These are phyloP conservation scores for Tamandua tetradactyla DNA, from an alignment of 2,797 vertebrate species.

Conservation along the genomic window DNA sequence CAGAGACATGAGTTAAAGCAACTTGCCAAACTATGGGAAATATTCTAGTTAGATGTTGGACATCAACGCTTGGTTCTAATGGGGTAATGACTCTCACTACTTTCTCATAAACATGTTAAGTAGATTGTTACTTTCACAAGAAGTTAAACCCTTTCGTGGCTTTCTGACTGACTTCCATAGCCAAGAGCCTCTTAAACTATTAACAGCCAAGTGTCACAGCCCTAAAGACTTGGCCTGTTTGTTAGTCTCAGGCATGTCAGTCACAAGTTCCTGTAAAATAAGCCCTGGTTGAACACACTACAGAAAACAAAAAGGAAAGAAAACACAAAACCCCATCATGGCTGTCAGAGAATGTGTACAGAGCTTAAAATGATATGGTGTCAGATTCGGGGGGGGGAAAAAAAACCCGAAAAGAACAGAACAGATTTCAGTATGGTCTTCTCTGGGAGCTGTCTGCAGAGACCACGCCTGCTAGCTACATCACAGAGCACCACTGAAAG, in stretches of 20 bases:
- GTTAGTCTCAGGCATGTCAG: neutral
- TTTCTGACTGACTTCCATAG: conserved; percentile 45
- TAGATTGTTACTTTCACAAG: conserved; percentile 49
- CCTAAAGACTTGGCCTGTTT: neutral
- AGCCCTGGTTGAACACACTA: neutral
- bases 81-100: neutral
- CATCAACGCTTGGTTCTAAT: neutral
- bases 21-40: neutral
- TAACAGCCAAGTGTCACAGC: neutral
- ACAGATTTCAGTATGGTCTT: neutral
- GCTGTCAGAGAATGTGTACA: neutral
- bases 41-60: neutral
- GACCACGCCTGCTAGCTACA: neutral
- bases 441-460: neutral
- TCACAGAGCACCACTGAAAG: neutral
- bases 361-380: neutral
- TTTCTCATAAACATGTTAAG: conserved; percentile 52
- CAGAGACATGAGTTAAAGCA: neutral
- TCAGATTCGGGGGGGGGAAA: neutral
- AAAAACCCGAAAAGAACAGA: neutral
- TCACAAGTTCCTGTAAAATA: conserved; percentile 19
- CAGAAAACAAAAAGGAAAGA: neutral
- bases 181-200: conserved; percentile 21
- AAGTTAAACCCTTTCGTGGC: conserved; percentile 49
- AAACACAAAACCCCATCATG: neutral